phyloP scores from a whole-genome alignment of 2,113 vertebrate species.

The Redunca redunca region DNA sequence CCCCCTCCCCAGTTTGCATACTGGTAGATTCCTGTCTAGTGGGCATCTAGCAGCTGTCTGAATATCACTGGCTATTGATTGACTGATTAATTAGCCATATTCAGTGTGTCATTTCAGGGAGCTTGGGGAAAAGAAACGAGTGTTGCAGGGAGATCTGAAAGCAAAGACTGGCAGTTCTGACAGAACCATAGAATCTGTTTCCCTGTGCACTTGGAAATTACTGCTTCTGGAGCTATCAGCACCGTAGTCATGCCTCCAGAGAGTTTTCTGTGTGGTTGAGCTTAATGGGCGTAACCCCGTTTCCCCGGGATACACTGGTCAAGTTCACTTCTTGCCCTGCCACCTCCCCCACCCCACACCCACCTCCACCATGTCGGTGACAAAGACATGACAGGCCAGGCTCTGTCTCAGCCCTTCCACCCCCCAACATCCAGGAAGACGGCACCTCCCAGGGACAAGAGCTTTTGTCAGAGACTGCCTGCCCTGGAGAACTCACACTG shows the following conservation, averaged over 20 bases:
- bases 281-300: rapidly evolving
- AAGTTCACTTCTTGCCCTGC: neutral
- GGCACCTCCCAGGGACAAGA: neutral
- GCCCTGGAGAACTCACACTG: neutral
- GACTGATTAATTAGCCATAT: slow-evolving; percentile 49
- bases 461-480: neutral
- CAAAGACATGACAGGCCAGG: neutral
- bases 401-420: neutral
- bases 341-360: neutral
- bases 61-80: slow-evolving; percentile 20
- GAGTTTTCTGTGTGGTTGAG: neutral
- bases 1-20: neutral
- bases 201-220: neutral
- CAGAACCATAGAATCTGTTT: neutral
- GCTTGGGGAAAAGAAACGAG: neutral
- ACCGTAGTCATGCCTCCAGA: too few relatives aligned
- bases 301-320: neutral
- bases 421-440: neutral
- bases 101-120: slow-evolving; percentile 11
- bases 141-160: neutral
- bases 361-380: neutral
- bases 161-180: neutral
- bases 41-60: slow-evolving; percentile 9
- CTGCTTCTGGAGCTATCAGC: neutral
- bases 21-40: neutral